Evolutionary conservation across 2,888 invertebrate genomes (phyloP), one percentile per base, ranked within the genome.

Genomic region (Rhopalosiphum nymphaeae): DNA sequence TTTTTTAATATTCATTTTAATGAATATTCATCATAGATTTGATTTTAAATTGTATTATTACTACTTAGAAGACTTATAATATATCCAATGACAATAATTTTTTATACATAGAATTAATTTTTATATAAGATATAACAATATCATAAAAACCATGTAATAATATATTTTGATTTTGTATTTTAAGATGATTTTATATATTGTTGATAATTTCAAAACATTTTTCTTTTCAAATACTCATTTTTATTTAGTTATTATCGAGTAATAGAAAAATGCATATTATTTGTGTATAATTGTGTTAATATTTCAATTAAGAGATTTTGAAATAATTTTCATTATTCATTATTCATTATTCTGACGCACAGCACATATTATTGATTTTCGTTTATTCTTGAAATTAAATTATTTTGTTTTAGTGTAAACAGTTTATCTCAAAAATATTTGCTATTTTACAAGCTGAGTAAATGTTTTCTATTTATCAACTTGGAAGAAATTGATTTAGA

Each of bases 71-170:
- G 56, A 85, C 91, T 91, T 91, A 85, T 42, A 91, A 53, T 67
- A 67, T 26, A 85, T 85, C 84, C 91, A 85, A 13, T 91, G 91
- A 91, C 91, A 91, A 91, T 91, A 91, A 91, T 11, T 91, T 85
- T 91, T 91, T 91, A 78, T 85, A 91, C n/a, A n/a, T 90, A 90
- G 53, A 85, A 57, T n/a, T 56, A 56, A 85, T 85, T 85, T 56
- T 53, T 25, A 44, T 91, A 56, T 57, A 91, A 29, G 44, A 91
- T 53, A 42, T 89, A 89, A 57, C 16, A 53, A 49, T 78, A 78
- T 21, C 25, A 90, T 78, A 36, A 42, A 21, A 78, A 53, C 42
- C 49, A 26, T 90, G 46, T 91, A 46, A 46, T 36, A 91, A 90
- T 49, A 42, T 29, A 46, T 46, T 61, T 61, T 67, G 57, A 46